These are phyloP conservation scores for Brachypodius melanocephalos DNA, from an alignment of 2,113 vertebrate genomes.

Conservation along the genomic window DNA sequence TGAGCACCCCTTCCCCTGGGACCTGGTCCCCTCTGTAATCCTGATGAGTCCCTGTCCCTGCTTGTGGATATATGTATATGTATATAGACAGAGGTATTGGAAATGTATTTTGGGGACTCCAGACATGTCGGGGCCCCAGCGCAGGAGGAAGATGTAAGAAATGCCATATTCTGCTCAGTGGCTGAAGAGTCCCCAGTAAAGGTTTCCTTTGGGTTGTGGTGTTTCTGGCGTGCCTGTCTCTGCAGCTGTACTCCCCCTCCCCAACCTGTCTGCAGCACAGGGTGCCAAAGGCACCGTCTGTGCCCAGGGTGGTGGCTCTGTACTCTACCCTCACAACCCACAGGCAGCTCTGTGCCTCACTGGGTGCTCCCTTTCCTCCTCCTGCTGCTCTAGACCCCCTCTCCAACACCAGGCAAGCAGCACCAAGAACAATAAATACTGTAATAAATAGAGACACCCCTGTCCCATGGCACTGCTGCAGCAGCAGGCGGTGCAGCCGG, in stretches of 20 bases:
- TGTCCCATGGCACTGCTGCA: background rate
- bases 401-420: background rate
- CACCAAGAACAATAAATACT: constrained; percentile 56
- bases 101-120: background rate
- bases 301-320: background rate
- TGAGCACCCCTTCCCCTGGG: background rate
- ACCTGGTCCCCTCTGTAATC: background rate
- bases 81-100: background rate
- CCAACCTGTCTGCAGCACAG: rapidly evolving
- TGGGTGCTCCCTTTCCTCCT: rapidly evolving
- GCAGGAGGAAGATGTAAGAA: constrained; percentile 10
- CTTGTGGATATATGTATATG: constrained; percentile 21
- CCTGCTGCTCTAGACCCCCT: rapidly evolving
- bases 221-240: background rate
- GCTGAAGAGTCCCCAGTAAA: constrained; percentile 26
- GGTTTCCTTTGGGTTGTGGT: background rate
- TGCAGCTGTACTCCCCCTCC: background rate
- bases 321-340: background rate
- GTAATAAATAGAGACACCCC: constrained; percentile 61
- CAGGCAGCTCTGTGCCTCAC: background rate
- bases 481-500: rapidly evolving
- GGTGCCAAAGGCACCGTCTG: rapidly evolving
- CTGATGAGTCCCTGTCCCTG: background rate
- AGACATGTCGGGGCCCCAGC: rapidly evolving
- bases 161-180: background rate